These are phyloP conservation scores for Drosophila buzzatii DNA, from an alignment of 2,888 invertebrate species.

Conservation along the genomic window DNA sequence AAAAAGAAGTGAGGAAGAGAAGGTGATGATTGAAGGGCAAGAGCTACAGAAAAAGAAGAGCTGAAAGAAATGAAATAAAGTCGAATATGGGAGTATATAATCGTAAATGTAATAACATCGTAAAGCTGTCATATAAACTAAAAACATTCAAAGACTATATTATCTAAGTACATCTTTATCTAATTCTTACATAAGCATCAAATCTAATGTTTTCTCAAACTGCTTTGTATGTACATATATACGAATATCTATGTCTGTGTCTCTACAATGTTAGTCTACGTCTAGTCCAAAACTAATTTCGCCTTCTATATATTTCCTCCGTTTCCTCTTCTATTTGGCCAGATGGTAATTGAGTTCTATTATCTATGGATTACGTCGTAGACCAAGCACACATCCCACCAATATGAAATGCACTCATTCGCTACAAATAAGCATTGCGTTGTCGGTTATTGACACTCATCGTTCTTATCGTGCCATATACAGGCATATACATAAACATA, in stretches of 20 bases:
- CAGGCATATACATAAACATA: constrained; percentile 2
- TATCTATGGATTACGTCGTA: constrained; percentile 32
- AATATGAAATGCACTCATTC: constrained; percentile 26
- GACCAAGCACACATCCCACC: neutral
- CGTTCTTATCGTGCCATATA: constrained; percentile 37
- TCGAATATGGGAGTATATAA: neutral
- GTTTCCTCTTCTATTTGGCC: neutral
- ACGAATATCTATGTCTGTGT: neutral
- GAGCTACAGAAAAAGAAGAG: neutral
- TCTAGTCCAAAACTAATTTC: neutral
- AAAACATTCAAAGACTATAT: neutral
- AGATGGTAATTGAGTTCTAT: constrained; percentile 19
- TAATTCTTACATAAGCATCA: neutral
- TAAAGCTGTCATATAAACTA: neutral
- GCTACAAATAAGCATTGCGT: constrained; percentile 21
- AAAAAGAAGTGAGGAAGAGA: neutral
- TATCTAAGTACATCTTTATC: neutral
- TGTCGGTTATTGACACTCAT: constrained; percentile 57
- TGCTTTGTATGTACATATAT: neutral
- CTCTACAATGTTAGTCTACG: neutral
- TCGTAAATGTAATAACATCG: neutral
- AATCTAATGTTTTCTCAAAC: neutral
- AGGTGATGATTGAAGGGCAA: neutral
- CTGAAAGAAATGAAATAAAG: neutral
- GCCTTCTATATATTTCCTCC: neutral